Conservation (phyloP, 2,888 invertebrate genomes). For the Nymphalis c-album region DNA sequence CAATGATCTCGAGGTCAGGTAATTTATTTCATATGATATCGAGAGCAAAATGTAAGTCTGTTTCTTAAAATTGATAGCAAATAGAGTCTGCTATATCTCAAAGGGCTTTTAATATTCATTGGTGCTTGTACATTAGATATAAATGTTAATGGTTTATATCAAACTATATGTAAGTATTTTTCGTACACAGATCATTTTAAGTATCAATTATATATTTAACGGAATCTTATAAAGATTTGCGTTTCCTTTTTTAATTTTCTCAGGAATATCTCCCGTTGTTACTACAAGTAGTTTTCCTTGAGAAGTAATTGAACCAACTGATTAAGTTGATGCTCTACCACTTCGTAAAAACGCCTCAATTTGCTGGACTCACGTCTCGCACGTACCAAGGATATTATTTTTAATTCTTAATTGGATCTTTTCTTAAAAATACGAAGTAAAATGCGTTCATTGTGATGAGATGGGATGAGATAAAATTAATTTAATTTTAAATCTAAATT, state of each 20-base stretch:
- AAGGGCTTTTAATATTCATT: conserved; percentile 26
- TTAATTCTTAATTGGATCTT: conserved; percentile 17
- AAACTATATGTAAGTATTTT: background rate
- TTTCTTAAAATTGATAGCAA: conserved; percentile 23
- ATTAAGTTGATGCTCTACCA: conserved; percentile 18
- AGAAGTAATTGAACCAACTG: conserved; percentile 12
- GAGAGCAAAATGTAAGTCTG: conserved; percentile 18
- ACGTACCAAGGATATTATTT: conserved; percentile 13
- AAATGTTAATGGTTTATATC: conserved; percentile 6
- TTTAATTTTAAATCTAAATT: no score
- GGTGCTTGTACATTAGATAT: conserved; percentile 10
- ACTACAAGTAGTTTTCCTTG: conserved; percentile 6
- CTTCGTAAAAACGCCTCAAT: conserved; percentile 16
- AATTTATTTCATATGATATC: conserved; percentile 31
- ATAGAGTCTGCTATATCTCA: conserved; percentile 19
- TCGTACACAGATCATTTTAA: no score
- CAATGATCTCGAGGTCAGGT: conserved; percentile 34
- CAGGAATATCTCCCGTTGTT: background rate
- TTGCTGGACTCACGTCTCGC: conserved; percentile 21
- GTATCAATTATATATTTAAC: no score
- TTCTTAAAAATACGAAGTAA: conserved; percentile 1
- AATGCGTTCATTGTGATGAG: no score
- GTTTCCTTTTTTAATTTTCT: background rate
- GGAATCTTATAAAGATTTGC: no score
- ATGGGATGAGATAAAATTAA: no score